Conservation (phyloP, 2,888 invertebrate species). For the Pammene aurita region DNA sequence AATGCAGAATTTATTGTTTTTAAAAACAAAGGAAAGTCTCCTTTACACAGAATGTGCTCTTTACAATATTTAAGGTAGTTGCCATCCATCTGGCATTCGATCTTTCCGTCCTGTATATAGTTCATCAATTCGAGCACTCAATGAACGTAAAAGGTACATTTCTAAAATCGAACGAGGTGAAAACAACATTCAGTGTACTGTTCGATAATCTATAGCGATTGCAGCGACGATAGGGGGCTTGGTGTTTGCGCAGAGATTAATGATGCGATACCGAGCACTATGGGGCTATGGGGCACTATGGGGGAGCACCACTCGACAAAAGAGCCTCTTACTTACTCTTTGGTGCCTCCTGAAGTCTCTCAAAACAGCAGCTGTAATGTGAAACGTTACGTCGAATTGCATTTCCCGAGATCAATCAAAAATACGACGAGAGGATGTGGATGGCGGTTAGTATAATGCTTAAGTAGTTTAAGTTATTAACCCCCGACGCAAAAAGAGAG, state of each 20-base stretch:
- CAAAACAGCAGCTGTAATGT: conserved; percentile 53
- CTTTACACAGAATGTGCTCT: too few relatives aligned
- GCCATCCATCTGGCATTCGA: too few relatives aligned
- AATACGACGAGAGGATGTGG: neutral
- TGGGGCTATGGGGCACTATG: conserved; percentile 65
- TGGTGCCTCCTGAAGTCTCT: conserved; percentile 67
- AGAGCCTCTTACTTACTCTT: conserved; percentile 77
- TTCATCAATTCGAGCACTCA: neutral
- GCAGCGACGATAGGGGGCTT: conserved; percentile 51
- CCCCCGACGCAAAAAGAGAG: too few relatives aligned
- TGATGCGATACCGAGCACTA: conserved; percentile 73
- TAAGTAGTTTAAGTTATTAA: neutral
- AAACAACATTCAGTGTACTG: conserved; percentile 40
- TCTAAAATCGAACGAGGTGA: conserved; percentile 40
- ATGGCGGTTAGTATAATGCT: neutral
- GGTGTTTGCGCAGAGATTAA: conserved; percentile 77
- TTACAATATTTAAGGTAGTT: too few relatives aligned
- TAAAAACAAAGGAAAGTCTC: too few relatives aligned
- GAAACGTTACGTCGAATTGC: conserved; percentile 40
- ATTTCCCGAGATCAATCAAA: conserved; percentile 22
- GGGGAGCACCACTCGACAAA: conserved; percentile 70
- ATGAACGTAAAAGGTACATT: conserved; percentile 28
- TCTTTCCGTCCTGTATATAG: too few relatives aligned
- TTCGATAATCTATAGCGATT: conserved; percentile 44
- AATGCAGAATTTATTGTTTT: too few relatives aligned